Evolutionary conservation across 2,797 vertebrate genomes (phyloP), one percentile per base, ranked within the genome.

Genomic region (Lutjanus campechanus): DNA sequence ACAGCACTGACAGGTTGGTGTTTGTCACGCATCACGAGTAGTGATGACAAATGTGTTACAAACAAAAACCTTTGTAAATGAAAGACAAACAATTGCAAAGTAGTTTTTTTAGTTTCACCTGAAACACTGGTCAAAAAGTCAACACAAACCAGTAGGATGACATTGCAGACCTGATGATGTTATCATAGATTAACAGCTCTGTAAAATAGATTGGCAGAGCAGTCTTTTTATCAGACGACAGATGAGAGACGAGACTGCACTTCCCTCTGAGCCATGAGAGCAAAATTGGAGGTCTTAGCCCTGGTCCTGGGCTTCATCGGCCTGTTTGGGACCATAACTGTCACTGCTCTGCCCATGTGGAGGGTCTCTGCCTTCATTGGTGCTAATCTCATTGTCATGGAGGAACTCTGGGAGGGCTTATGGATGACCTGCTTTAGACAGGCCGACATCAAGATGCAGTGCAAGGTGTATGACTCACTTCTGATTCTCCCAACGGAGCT

Each of bases 391-490:
- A 93, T 97, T 0, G 93, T 97, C 1, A 97, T 97, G 81, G 97
- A 98, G 90, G 93, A 84, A 22, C 88, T 94, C 20, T 97, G 96
- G 96, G 97, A 97, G 88, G 97, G 97, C 8, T 89, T 98, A 77
- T 98, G 97, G 97, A 97, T 97, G 96, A 95, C 91, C 79, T 97
- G 97, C 89, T 89, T 91, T 88, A 89, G 93, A 29, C 97, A 97
- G 1, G 92, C 85, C 0, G 85, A 95, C 88, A 92, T 97, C 85
- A 93, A 92, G 80, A 96, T 97, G 96, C 97, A 98, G 76, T 97
- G 97, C 88, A 98, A 97, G 85, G 85, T 92, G 44, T 97, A 97
- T 0, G 96, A 98, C 75, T 97, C 97, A 0, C 51, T 97, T 90
- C 93, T 97, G 56, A 94, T 91, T 9, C 95, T 98, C 7, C 84